These are phyloP conservation scores for Montipora efflorescens DNA, from an alignment of 64 coral and sea anemone species.

Conservation along the genomic window DNA sequence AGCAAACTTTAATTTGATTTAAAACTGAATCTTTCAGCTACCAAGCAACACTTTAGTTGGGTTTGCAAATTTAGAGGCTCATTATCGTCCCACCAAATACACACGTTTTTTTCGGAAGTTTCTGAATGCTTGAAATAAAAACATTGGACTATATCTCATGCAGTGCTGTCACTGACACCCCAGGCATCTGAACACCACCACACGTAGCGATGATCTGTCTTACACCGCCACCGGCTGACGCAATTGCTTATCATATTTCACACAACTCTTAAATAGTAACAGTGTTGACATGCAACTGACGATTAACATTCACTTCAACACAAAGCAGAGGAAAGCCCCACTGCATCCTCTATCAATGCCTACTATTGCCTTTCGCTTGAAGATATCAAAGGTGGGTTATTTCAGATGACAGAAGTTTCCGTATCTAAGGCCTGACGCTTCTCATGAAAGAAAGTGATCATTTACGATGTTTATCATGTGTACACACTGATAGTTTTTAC, in stretches of 20 bases:
- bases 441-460: not conserved
- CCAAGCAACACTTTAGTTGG: not conserved
- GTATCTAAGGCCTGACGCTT: conserved; percentile 1
- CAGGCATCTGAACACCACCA: not conserved
- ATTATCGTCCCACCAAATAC: not conserved
- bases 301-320: conserved; percentile 6
- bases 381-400: not conserved
- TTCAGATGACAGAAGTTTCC: conserved; percentile 14
- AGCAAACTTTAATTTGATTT: conserved; percentile 8
- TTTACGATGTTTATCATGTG: not conserved
- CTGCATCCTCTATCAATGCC: conserved; percentile 4
- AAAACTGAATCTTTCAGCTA: not conserved
- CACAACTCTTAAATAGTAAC: not conserved
- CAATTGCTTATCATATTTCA: conserved; percentile 2
- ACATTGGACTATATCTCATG: not conserved
- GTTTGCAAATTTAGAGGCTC: not conserved
- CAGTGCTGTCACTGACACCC: conserved; percentile 8
- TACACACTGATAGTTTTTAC: not conserved
- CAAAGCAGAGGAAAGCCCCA: not conserved
- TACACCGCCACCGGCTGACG: not conserved
- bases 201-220: not conserved
- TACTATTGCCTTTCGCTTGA: not conserved
- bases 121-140: not conserved
- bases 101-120: not conserved
- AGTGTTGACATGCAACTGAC: conserved; percentile 1